These are phyloP conservation scores for Stratiomys singularior DNA, from an alignment of 2,888 invertebrate genomes.

Conservation along the genomic window DNA sequence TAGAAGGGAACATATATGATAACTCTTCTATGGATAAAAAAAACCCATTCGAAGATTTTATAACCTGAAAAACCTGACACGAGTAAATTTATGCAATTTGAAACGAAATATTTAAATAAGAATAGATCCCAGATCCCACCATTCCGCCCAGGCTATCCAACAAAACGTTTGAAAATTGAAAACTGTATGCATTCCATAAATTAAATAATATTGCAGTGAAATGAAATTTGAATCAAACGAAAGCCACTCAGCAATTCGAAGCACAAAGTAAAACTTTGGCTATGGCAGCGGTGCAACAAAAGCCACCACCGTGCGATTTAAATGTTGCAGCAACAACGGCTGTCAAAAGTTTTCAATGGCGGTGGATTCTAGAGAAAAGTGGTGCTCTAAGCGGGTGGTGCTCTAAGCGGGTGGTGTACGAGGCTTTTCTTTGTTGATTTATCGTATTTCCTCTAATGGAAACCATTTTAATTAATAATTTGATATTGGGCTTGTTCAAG, in stretches of 20 bases:
- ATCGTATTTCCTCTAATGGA: slow-evolving; percentile 36
- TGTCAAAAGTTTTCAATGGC: background rate
- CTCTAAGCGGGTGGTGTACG: background rate
- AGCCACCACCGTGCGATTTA: background rate
- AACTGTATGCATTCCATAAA: background rate
- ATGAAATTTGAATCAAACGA: slow-evolving; percentile 39
- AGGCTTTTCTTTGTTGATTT: slow-evolving; percentile 3
- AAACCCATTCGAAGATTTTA: too few species aligned
- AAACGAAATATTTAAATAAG: too few species aligned
- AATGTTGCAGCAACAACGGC: background rate
- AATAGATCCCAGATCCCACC: too few species aligned
- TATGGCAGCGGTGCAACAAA: background rate
- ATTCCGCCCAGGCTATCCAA: too few species aligned
- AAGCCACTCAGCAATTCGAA: slow-evolving; percentile 6
- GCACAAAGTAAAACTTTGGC: slow-evolving; percentile 33
- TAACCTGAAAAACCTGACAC: too few species aligned
- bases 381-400: background rate
- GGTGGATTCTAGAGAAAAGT: background rate
- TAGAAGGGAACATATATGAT: too few species aligned
- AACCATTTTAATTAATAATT: slow-evolving; percentile 50
- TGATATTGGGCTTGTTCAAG: slow-evolving; percentile 47
- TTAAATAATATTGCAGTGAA: slow-evolving; percentile 42
- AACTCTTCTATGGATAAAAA: too few species aligned
- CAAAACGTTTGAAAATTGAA: background rate
- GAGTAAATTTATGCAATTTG: too few species aligned